These are phyloP conservation scores for Xenopus petersii DNA, from an alignment of 2,797 vertebrate genomes.

Conservation along the genomic window DNA sequence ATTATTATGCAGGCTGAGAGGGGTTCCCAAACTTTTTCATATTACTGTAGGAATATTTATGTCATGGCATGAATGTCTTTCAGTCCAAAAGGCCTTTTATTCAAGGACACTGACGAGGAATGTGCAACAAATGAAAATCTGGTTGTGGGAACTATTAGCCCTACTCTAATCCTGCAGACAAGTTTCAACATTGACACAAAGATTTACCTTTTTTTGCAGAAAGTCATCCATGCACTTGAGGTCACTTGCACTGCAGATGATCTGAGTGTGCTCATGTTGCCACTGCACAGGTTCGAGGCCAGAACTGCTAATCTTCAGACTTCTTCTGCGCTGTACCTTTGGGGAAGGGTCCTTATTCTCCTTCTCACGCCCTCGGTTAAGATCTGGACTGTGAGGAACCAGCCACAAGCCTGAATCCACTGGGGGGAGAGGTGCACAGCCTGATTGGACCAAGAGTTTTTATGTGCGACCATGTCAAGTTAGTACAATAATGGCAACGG, in stretches of 20 bases:
- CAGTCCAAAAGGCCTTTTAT: no score
- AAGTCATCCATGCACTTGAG: conserved; percentile 98
- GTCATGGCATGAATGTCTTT: no score
- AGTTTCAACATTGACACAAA: no score
- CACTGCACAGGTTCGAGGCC: conserved; percentile 82
- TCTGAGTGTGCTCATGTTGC: conserved; percentile 89
- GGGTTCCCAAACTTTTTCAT: no score
- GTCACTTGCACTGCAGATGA: conserved; percentile 84
- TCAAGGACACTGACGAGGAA: no score
- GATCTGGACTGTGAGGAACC: conserved; percentile 77
- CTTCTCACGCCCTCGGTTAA: conserved; percentile 79
- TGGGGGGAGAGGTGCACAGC: neutral
- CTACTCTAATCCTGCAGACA: no score
- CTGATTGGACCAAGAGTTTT: neutral
- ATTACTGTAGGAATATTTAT: no score
- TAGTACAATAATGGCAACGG: neutral
- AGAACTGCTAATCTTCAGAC: conserved; percentile 87
- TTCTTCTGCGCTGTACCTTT: conserved; percentile 85
- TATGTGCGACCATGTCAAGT: neutral
- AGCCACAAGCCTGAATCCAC: conserved; percentile 34
- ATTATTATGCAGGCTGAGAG: no score
- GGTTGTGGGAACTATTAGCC: no score
- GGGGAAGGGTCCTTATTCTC: conserved; percentile 97
- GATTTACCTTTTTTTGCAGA: conserved; percentile 89
- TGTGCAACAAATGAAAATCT: no score